Percentiles rank a stretch among this genome's conserved stretches.
phyloP scores from a whole-genome alignment of 92 coral and sea anemone genomes.

The Porites rus region DNA sequence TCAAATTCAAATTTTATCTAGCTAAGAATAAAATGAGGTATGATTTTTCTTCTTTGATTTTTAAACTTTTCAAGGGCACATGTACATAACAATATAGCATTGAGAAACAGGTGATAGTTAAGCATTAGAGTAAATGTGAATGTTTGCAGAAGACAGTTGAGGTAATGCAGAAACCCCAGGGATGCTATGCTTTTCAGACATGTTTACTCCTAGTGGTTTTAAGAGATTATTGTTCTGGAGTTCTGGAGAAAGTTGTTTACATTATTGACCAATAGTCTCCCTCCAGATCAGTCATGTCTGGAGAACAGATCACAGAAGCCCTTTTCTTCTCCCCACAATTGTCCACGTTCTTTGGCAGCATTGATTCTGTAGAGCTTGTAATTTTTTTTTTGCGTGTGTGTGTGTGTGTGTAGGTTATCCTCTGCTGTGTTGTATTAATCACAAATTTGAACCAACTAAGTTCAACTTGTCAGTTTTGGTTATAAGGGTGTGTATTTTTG shows the following conservation, averaged over 20 bases:
- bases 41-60: background rate
- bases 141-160: slow-evolving; percentile 10
- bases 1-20: background rate
- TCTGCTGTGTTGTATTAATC: background rate
- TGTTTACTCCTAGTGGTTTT: slow-evolving; percentile 32
- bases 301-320: slow-evolving; percentile 16
- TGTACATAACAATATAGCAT: background rate
- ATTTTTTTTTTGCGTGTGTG: background rate
- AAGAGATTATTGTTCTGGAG: slow-evolving; percentile 33
- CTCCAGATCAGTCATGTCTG: slow-evolving; percentile 59
- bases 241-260: slow-evolving; percentile 20
- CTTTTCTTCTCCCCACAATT: slow-evolving; percentile 6
- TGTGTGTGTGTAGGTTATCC: background rate
- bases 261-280: slow-evolving; percentile 28
- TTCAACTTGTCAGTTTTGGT: background rate
- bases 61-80: background rate
- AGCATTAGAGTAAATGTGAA: background rate
- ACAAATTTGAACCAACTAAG: background rate
- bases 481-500: background rate
- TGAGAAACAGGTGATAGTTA: background rate
- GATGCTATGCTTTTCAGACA: background rate
- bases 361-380: background rate
- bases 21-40: background rate
- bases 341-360: slow-evolving; percentile 11
- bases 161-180: background rate